A percentile compares a stretch with the other conserved stretches of the same genome.
Conservation (phyloP, 2,113 vertebrate genomes). For the Plectropomus leopardus region DNA sequence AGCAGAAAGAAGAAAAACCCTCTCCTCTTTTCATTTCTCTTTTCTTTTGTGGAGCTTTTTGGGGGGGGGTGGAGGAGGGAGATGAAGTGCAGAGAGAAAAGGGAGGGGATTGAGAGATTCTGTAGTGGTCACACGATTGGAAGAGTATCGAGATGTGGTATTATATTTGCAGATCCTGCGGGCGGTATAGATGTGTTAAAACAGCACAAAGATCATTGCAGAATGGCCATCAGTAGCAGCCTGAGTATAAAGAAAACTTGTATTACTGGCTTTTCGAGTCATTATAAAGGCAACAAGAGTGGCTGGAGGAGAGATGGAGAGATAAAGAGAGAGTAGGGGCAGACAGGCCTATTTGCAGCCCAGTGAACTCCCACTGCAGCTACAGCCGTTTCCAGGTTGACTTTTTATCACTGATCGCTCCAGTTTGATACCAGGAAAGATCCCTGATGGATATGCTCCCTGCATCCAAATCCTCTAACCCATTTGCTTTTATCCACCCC, state of each 20-base stretch:
- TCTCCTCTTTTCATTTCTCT: conserved; percentile 83
- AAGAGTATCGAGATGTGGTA: conserved; percentile 24
- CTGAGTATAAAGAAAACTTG: conserved; percentile 39
- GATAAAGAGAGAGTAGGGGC: conserved; percentile 31
- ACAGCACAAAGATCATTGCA: conserved; percentile 13
- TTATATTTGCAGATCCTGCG: conserved; percentile 46
- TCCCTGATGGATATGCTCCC: conserved; percentile 72
- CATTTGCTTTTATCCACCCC: conserved; percentile 48
- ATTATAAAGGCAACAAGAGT: conserved; percentile 49
- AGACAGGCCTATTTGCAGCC: conserved; percentile 64
- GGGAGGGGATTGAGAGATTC: conserved; percentile 35
- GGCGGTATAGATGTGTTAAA: conserved; percentile 16
- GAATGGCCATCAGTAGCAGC: conserved; percentile 1
- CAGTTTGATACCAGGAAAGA: conserved; percentile 73
- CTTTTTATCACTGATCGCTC: conserved; percentile 36
- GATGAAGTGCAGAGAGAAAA: conserved; percentile 48
- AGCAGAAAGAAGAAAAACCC: conserved; percentile 76
- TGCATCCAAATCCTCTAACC: conserved; percentile 73
- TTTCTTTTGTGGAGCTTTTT: conserved; percentile 70
- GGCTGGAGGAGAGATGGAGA: conserved; percentile 32
- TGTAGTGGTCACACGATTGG: conserved; percentile 44
- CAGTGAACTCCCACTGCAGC: conserved; percentile 75
- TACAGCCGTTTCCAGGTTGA: conserved; percentile 76
- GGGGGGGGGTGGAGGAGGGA: conserved; percentile 58
- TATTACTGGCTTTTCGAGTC: conserved; percentile 33